Conservation (phyloP, 2,888 invertebrate species). For the Anagyrus pseudococci region DNA sequence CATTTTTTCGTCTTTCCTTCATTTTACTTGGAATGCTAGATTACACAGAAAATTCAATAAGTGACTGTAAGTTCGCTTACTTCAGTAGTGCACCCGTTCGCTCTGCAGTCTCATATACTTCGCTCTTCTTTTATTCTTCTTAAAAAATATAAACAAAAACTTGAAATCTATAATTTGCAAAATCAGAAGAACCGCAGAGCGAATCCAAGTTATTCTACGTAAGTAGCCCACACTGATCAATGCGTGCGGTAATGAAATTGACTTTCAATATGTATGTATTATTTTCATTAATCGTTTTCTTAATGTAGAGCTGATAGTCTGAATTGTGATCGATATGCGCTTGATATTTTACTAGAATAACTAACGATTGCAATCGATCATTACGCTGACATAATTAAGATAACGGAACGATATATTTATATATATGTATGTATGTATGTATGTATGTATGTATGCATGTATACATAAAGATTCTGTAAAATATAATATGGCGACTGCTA, state of each 20-base stretch:
- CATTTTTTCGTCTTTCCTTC: conserved; percentile 21
- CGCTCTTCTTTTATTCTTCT: neutral
- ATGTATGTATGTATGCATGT: conserved; percentile 42
- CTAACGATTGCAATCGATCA: conserved; percentile 26
- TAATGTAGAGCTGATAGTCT: conserved; percentile 18
- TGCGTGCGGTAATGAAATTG: neutral
- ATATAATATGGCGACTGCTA: conserved; percentile 55
- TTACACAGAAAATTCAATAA: conserved; percentile 44
- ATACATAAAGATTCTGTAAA: conserved; percentile 57
- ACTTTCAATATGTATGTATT: neutral
- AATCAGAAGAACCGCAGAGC: neutral
- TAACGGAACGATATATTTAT: conserved; percentile 53
- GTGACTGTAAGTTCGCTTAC: conserved; percentile 37
- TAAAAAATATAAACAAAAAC: neutral
- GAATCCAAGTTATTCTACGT: conserved; percentile 6
- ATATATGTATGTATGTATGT: conserved; percentile 7
- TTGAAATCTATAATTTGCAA: neutral
- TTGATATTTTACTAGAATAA: conserved; percentile 7
- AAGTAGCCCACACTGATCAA: neutral
- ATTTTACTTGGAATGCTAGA: conserved; percentile 51
- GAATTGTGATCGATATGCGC: conserved; percentile 16
- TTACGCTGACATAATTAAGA: conserved; percentile 44
- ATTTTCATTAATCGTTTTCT: conserved; percentile 14
- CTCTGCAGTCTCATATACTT: neutral
- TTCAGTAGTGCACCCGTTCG: conserved; percentile 17